Evolutionary conservation across 2,797 vertebrate genomes (phyloP), one percentile per base, ranked within the genome.

Genomic region (Linurgus olivaceus): DNA sequence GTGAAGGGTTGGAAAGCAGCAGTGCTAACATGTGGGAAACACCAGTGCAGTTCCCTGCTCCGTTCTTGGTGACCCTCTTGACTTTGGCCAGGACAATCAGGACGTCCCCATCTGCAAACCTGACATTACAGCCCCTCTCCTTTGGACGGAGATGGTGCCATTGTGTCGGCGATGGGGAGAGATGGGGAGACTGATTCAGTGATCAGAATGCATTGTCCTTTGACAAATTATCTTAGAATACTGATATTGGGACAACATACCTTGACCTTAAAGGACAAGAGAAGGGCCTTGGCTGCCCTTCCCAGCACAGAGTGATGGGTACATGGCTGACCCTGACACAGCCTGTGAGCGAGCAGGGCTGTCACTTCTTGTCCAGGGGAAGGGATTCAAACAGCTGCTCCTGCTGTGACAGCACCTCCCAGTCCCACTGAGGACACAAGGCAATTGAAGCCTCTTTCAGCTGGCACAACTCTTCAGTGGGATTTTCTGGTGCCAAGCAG

Each of bases 271-370:
- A 54, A 51, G 63, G 63, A 63, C 24, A 31, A 47, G 45, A 57
- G 3, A 20, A 15, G 10, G 29, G 24, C 11, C 2, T 6, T 21
- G 13, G n/a, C 14, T 18, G 50, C 12, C 35, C 21, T 45, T 72
- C 40, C 44, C 71, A 72, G 61, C 19, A 47, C 0, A 2, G 48
- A 12, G 44, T 0, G 0, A n/a, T 7, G 86, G 16, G 33, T 10
- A 3, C 0, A 0, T 24, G 59, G 67, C 37, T 55, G 61, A 42
- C 24, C 58, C 35, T 20, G 20, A 19, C 10, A 7, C 7, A 5
- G 7, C 23, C 40, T 1, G 5, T 0, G 12, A 31, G 24, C 3
- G 25, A 85, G 51, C 19, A 62, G 58, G 50, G 42, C 29, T 74
- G 28, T 31, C 62, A 17, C 52, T 55, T 28, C 65, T 79, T 26